phyloP scores from a whole-genome alignment of 2,797 vertebrate species.

The Euphonia xanthogaster region DNA sequence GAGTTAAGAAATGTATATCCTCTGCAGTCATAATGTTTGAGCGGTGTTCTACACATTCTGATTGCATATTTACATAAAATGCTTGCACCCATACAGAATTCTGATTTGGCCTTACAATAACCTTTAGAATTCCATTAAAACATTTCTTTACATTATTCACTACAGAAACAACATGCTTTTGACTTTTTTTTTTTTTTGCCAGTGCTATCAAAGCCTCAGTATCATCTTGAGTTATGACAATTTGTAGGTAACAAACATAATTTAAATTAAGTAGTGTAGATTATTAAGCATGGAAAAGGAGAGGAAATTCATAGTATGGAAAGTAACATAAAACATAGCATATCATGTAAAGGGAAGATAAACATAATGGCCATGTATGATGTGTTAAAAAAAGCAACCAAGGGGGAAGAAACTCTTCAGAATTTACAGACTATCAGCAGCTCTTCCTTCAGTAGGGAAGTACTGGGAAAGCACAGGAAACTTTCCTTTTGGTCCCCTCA shows the following conservation, averaged over 20 bases:
- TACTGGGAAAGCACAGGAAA: background rate
- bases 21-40: background rate
- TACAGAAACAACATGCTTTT: background rate
- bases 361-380: background rate
- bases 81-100: background rate
- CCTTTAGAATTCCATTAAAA: background rate
- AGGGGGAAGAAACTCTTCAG: background rate
- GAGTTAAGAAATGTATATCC: background rate
- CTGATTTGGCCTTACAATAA: background rate
- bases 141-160: background rate
- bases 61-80: background rate
- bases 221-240: background rate
- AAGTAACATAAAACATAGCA: background rate
- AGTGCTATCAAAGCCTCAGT: background rate
- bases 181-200: background rate
- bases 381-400: background rate
- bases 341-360: background rate
- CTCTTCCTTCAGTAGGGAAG: background rate
- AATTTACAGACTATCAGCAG: background rate
- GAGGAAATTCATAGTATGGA: background rate
- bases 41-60: background rate
- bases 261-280: background rate
- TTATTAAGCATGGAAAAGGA: background rate
- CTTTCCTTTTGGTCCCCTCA: background rate
- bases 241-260: background rate